phyloP scores from a whole-genome alignment of 1,140 invertebrate species.

The Cotesia chilonis region DNA sequence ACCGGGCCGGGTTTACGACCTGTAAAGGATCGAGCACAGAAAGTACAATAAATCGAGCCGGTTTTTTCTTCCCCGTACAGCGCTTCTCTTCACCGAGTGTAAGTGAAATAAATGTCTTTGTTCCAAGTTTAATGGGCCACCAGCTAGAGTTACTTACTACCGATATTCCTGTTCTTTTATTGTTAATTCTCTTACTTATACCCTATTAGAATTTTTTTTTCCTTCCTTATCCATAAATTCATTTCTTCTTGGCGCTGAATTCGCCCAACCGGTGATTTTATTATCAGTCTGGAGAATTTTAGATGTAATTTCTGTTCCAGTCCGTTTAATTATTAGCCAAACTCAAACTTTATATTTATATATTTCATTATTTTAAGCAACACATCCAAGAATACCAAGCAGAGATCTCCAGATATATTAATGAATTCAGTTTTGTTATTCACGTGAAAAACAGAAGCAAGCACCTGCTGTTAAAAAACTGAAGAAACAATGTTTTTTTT shows the following conservation, averaged over 20 bases:
- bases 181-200: neutral
- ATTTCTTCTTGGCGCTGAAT: too few relatives aligned
- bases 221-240: too few relatives aligned
- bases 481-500: neutral
- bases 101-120: slow-evolving; percentile 58
- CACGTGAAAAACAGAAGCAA: too few relatives aligned
- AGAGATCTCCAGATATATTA: too few relatives aligned
- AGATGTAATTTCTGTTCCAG: too few relatives aligned
- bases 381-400: too few relatives aligned
- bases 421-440: too few relatives aligned
- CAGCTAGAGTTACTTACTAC: neutral
- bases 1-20: slow-evolving; percentile 46
- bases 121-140: slow-evolving; percentile 50
- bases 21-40: slow-evolving; percentile 54
- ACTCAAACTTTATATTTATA: too few relatives aligned
- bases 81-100: slow-evolving; percentile 44
- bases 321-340: too few relatives aligned
- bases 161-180: slow-evolving; percentile 3
- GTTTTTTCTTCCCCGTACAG: slow-evolving; percentile 41
- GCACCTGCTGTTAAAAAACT: neutral
- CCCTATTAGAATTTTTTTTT: neutral
- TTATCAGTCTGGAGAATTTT: too few relatives aligned
- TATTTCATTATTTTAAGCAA: neutral
- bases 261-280: too few relatives aligned
- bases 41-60: slow-evolving; percentile 56